These are phyloP conservation scores for Cepphus grylle DNA, from an alignment of 2,113 vertebrate species.

Conservation along the genomic window DNA sequence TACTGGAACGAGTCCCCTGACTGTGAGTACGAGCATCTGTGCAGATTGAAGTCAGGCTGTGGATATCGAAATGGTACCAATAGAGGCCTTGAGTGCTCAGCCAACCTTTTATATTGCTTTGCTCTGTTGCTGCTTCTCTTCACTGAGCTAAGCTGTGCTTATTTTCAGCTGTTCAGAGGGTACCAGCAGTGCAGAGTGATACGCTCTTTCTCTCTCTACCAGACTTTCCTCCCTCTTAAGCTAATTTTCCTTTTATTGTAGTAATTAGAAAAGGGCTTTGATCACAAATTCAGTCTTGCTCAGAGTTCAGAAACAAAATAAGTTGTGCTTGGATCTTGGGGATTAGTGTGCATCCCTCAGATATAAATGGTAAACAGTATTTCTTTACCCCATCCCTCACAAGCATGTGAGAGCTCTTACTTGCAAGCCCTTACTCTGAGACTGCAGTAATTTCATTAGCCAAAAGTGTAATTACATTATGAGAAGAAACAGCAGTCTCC, in stretches of 20 bases:
- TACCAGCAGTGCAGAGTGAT: not conserved
- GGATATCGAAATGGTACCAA: not conserved
- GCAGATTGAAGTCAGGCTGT: not conserved
- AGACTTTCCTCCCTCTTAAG: not conserved
- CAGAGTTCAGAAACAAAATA: constrained; percentile 30
- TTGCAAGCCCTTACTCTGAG: constrained; percentile 27
- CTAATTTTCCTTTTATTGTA: constrained; percentile 45
- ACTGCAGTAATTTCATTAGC: constrained; percentile 55
- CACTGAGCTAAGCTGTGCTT: not conserved
- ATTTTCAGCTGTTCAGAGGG: not conserved
- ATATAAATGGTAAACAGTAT: not conserved
- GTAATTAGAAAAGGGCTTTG: constrained; percentile 41
- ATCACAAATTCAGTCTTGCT: constrained; percentile 25
- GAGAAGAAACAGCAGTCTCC: constrained; percentile 27
- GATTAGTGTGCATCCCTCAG: not conserved
- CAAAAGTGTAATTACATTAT: constrained; percentile 62
- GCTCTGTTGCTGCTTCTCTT: not conserved
- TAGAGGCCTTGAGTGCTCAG: not conserved
- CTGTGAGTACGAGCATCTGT: not conserved
- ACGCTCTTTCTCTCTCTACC: not conserved
- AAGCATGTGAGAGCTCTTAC: constrained; percentile 1
- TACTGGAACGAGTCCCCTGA: not conserved
- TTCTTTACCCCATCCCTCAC: not conserved
- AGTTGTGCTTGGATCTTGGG: constrained; percentile 11
- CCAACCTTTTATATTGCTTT: not conserved